Evolutionary conservation across 2,888 invertebrate species (phyloP), one percentile per base, ranked within the genome.

Genomic region (Euplagia quadripunctaria): DNA sequence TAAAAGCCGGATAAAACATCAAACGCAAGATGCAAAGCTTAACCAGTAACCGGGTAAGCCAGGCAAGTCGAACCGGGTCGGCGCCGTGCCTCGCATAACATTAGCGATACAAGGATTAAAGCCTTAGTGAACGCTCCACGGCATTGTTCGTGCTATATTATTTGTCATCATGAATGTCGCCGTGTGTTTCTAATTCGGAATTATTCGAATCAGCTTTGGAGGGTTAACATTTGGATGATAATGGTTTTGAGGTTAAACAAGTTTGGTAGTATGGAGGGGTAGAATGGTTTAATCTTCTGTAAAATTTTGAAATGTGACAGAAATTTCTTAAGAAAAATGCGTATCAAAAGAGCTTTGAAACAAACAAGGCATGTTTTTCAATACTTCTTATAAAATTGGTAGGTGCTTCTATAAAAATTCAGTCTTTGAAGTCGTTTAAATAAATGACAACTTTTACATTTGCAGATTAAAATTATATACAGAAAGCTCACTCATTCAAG

Each of bases 41-140:
- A 82, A 80, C 82, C 84, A 79, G 83, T 84, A 84, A 82, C 77
- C 72, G 76, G 84, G 83, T 83, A 84, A 84, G 84, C 83, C 77
- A 77, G 77, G 73, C 72, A 71, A 73, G 70, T 65, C 64, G 71
- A 79, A 79, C 82, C 84, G 76, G 79, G 83, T 81, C 82, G 82
- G 51, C 41, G 77, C n/a, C 84, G 83, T 83, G 83, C 82, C 79
- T 77, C 81, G 84, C 84, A 83, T 83, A 83, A 83, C 76, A 83
- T 83, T 84, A 82, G 77, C 82, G 71, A 72, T 73, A 73, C 73
- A 64, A 65, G 84, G 83, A 82, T 83, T 83, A 84, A 79, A 79
- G 82, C 72, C 77, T 84, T 80, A 82, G 70, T 68, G 66, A 78
- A 73, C 78, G 70, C 77, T 78, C 73, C 73, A 49, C 78, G 68